Evolutionary conservation across 1,140 invertebrate genomes (phyloP), one percentile per base, ranked within the genome.

Genomic region (Aphelenchoides fujianensis): DNA sequence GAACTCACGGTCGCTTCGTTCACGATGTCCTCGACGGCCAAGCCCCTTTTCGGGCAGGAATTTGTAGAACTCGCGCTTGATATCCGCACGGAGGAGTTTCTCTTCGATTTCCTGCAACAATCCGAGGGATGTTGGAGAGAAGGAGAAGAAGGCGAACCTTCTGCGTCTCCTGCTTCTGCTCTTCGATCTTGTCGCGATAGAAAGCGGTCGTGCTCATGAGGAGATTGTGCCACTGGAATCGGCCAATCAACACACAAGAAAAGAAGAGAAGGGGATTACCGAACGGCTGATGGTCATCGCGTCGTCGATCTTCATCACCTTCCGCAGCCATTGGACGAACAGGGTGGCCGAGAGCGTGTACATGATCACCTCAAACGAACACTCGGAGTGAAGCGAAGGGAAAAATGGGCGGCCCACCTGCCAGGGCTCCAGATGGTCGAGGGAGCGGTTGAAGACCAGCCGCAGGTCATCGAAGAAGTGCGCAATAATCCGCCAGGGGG

Each of bases 361-460:
- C 19, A 80, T 48, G 19, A 78, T 64, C n/a, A n/a, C n/a, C n/a
- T n/a, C n/a, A n/a, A n/a, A n/a, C n/a, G n/a, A n/a, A n/a, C n/a
- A n/a, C n/a, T n/a, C n/a, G n/a, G n/a, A n/a, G n/a, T n/a, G n/a
- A n/a, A n/a, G n/a, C n/a, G n/a, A n/a, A n/a, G n/a, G n/a, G n/a
- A n/a, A n/a, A n/a, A n/a, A n/a, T n/a, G n/a, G n/a, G n/a, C n/a
- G n/a, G n/a, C n/a, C n/a, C 16, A 78, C 68, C 57, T 78, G 76
- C 76, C 76, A 78, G 31, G 77, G 76, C n/a, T 78, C 76, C 32
- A 78, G 54, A 77, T 78, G 76, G 36, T 81, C 76, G 3, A 78
- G 64, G 27, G 28, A 53, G 12, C 74, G 74, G 68, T 78, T 78
- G 66, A 78, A 63, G 27, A 34, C 30, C 2, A 77, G 19, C 5